These are phyloP conservation scores for Pelodytes ibericus DNA, from an alignment of 2,797 vertebrate species.

Conservation along the genomic window DNA sequence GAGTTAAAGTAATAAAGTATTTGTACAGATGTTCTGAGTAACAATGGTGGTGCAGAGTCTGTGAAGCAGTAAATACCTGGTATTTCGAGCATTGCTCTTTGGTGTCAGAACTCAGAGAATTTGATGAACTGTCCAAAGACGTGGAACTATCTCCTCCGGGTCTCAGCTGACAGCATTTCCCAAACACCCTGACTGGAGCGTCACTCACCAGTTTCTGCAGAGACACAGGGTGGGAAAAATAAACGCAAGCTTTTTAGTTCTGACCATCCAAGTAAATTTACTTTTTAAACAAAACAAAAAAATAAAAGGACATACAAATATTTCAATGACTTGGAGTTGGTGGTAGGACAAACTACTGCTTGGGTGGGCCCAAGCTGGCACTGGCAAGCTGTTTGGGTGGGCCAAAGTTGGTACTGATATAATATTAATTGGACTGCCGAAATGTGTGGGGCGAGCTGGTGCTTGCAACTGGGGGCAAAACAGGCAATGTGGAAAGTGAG, in stretches of 20 bases:
- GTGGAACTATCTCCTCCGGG: constrained; percentile 92
- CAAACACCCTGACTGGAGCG: constrained; percentile 87
- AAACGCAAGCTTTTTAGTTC: constrained; percentile 13
- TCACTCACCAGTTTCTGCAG: constrained; percentile 85
- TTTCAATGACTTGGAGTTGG: too few species aligned
- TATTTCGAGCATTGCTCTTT: constrained; percentile 80
- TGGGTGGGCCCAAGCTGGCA: too few species aligned
- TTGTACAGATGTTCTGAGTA: too few species aligned
- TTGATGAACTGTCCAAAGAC: constrained; percentile 91
- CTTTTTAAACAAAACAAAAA: background rate
- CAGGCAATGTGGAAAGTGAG: too few species aligned
- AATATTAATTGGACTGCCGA: too few species aligned
- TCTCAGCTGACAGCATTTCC: constrained; percentile 91
- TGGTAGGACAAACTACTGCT: too few species aligned
- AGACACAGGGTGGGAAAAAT: constrained; percentile 20
- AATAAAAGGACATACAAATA: too few species aligned
- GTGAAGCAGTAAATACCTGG: constrained; percentile 71
- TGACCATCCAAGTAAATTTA: background rate
- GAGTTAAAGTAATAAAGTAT: too few species aligned
- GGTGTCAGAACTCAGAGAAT: constrained; percentile 78
- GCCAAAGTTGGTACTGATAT: too few species aligned
- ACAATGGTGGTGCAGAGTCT: background rate
- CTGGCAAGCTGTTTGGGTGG: too few species aligned
- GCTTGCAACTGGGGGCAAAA: too few species aligned
- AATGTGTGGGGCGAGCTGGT: too few species aligned